Evolutionary conservation across 2,797 vertebrate genomes (phyloP).

Genomic region (Chelmon rostratus): DNA sequence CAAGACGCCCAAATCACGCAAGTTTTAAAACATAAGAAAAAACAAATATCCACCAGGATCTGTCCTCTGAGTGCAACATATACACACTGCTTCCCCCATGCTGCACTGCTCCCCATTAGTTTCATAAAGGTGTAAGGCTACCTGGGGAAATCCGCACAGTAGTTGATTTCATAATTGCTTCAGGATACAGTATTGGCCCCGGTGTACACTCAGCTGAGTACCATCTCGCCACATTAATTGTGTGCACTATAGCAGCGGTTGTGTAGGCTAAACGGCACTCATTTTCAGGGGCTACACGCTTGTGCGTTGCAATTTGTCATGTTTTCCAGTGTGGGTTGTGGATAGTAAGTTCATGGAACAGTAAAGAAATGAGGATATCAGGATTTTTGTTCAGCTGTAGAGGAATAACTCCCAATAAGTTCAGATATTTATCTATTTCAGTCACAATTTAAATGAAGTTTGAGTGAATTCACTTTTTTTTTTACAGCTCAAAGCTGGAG

Average conservation of each 20-base stretch:
- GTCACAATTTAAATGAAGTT: too few species aligned
- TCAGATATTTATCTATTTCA: background rate
- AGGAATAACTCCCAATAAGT: background rate
- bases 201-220: constrained; percentile 56
- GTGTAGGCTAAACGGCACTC: constrained; percentile 56
- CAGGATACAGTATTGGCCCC: constrained; percentile 63
- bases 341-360: constrained; percentile 25
- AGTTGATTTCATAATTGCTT: constrained; percentile 80
- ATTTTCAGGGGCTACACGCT: constrained; percentile 44
- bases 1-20: background rate
- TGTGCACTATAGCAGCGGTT: constrained; percentile 53
- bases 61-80: constrained; percentile 38
- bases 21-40: constrained; percentile 11
- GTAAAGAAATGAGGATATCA: background rate
- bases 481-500: constrained; percentile 91
- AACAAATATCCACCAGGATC: constrained; percentile 17
- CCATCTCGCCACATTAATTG: constrained; percentile 65
- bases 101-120: constrained; percentile 51
- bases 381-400: constrained; percentile 9
- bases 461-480: background rate
- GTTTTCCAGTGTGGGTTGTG: constrained; percentile 28
- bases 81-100: constrained; percentile 22
- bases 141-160: constrained; percentile 75
- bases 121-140: constrained; percentile 69
- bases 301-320: constrained; percentile 54